Base-by-base conservation (phyloP, 2,888 invertebrate species). In the Crematogaster levior region DNA sequence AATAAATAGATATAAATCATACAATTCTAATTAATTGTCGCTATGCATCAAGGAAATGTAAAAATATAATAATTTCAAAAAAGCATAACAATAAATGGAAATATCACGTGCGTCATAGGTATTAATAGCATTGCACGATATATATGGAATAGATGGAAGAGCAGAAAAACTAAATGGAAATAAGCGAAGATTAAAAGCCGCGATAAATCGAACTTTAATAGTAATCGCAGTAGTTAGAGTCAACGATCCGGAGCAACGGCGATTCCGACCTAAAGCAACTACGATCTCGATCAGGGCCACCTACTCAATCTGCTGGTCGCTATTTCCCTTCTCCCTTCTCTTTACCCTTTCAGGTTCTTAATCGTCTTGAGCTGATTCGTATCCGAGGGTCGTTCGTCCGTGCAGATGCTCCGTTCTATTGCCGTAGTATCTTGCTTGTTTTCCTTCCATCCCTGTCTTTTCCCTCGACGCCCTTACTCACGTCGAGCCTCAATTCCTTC, bases 301-400 rank as follows among this genome's bases (percentile, higher is more conserved):
- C 48, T 61, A 66, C 82, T 70, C 74, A 51, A 74, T 81, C 65
- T n/a, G 61, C 63, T 30, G 63, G 37, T 65, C 51, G 34, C 53
- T n/a, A 21, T 73, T n/a, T n/a, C n/a, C 40, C 40, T 27, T 43
- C 58, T 48, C 60, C 34, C 30, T 15, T 27, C 27, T 56, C 18
- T 73, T 65, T 61, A 24, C 82, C 81, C 73, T 60, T 75, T 68
- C 61, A 73, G 82, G 81, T 81, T 82, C 84, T 88, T 88, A 88
- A 88, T 88, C 83, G 88, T 82, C 74, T 68, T 63, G 37, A 79
- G 81, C 82, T 81, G 82, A 85, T 86, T 89, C 83, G 73, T 85
- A 88, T 81, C 86, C 82, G 61, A 74, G 58, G 65, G 46, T 85
- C 84, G 85, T 83, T 85, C 81, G 81, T 80, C 82, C 85, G 83